A percentile compares a stretch with the other conserved stretches of the same genome.
Conservation (phyloP, 2,113 vertebrate species). For the Hydrochoerus hydrochaeris region DNA sequence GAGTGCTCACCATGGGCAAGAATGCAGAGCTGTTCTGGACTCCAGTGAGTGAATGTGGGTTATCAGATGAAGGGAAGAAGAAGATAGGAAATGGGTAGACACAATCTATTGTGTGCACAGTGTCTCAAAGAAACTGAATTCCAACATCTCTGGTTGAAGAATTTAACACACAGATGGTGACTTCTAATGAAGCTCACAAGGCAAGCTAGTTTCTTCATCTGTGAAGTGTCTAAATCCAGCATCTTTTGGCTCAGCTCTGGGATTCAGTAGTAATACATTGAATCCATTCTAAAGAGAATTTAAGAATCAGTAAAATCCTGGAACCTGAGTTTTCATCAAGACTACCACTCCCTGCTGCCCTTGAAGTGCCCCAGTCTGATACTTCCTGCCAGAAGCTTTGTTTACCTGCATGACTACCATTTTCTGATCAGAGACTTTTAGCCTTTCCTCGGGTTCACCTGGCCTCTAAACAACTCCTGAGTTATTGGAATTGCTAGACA, state of each 20-base stretch:
- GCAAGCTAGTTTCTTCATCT: background rate
- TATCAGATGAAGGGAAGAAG: background rate
- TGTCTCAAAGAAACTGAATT: constrained; percentile 4
- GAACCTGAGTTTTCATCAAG: background rate
- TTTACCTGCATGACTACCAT: background rate
- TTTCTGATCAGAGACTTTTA: background rate
- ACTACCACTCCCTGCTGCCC: background rate
- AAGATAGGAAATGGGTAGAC: background rate
- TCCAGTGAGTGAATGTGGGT: constrained; percentile 8
- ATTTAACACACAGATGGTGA: background rate
- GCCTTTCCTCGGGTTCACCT: background rate
- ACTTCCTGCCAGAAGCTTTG: background rate
- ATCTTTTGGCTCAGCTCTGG: background rate
- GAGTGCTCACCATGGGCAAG: background rate
- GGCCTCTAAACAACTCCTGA: background rate
- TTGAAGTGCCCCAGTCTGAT: background rate
- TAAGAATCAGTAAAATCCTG: constrained; percentile 10
- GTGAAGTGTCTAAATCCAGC: background rate
- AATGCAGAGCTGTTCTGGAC: background rate
- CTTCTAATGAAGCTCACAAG: background rate
- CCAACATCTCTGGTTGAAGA: background rate
- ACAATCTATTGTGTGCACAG: background rate
- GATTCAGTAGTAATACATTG: background rate
- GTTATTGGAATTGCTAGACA: background rate
- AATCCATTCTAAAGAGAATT: background rate